Conservation (phyloP, 2,797 vertebrate species). For the Geotrypetes seraphini region DNA sequence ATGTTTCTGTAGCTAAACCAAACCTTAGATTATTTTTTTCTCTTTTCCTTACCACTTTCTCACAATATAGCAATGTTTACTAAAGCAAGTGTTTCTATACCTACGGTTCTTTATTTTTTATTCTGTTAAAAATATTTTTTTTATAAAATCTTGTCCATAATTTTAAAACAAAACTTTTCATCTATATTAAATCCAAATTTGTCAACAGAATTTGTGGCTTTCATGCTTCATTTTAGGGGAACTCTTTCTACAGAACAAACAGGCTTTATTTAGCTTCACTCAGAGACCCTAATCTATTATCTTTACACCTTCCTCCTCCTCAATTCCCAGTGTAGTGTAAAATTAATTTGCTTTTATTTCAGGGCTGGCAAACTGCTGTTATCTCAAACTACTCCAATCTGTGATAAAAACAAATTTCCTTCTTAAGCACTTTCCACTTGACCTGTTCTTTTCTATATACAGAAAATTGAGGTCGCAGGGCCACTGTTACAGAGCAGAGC, state of each 20-base stretch:
- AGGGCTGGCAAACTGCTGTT: conserved; percentile 9
- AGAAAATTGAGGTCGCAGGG: conserved; percentile 46
- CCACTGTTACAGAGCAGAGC: conserved; percentile 1
- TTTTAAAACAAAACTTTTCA: too few relatives aligned
- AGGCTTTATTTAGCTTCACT: conserved; percentile 28
- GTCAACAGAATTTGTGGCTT: too few relatives aligned
- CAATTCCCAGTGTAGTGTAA: conserved; percentile 9
- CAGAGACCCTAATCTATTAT: conserved; percentile 35
- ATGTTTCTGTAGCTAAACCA: too few relatives aligned
- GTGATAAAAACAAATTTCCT: conserved; percentile 38
- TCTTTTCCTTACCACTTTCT: too few relatives aligned
- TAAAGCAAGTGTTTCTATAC: too few relatives aligned
- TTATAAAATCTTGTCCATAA: too few relatives aligned
- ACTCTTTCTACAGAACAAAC: conserved; percentile 1
- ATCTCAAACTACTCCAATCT: conserved; percentile 16
- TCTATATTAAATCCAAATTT: too few relatives aligned
- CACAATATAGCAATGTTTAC: too few relatives aligned
- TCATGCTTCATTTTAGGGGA: conserved; percentile 2
- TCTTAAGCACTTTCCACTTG: conserved; percentile 45
- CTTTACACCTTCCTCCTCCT: conserved; percentile 17
- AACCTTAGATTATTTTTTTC: too few relatives aligned
- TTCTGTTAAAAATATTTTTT: too few relatives aligned
- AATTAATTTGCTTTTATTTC: conserved; percentile 42
- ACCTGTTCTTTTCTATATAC: conserved; percentile 43
- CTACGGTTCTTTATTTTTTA: too few relatives aligned